These are phyloP conservation scores for Conistra vaccinii DNA, from an alignment of 2,888 invertebrate species.

Conservation along the genomic window DNA sequence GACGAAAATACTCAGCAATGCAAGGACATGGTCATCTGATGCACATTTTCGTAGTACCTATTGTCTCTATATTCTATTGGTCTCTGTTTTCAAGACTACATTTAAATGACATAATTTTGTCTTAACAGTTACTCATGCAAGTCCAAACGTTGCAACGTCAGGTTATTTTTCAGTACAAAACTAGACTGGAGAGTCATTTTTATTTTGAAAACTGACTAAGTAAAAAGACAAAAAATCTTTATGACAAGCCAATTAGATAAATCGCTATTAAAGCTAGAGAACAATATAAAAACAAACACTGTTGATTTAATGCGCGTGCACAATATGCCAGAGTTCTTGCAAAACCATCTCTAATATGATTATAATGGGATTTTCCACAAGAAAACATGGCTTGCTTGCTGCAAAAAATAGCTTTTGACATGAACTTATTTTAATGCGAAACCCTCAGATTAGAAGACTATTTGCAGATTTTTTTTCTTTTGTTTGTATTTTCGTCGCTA, in stretches of 20 bases:
- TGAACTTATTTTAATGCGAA: neutral
- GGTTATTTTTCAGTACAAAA: neutral
- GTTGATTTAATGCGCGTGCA: neutral
- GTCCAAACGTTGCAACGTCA: neutral
- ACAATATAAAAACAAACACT: conserved; percentile 5
- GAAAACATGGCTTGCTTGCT: neutral
- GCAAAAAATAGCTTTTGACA: neutral
- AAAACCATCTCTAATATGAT: neutral
- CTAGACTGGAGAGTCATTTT: neutral
- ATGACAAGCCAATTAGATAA: neutral
- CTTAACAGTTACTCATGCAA: neutral
- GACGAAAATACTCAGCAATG: neutral
- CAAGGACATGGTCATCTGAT: neutral
- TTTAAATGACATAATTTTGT: neutral
- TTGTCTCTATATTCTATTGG: too few species aligned
- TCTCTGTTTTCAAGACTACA: neutral
- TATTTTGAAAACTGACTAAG: neutral
- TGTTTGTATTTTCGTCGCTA: neutral
- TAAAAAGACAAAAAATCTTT: neutral
- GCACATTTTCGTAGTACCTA: neutral
- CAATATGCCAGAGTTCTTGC: neutral
- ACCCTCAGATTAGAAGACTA: neutral
- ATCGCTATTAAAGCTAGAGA: neutral
- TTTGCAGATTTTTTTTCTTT: neutral
- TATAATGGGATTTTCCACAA: neutral